phyloP scores from a whole-genome alignment of 2,113 vertebrate genomes.

The Pyrgilauda ruficollis region DNA sequence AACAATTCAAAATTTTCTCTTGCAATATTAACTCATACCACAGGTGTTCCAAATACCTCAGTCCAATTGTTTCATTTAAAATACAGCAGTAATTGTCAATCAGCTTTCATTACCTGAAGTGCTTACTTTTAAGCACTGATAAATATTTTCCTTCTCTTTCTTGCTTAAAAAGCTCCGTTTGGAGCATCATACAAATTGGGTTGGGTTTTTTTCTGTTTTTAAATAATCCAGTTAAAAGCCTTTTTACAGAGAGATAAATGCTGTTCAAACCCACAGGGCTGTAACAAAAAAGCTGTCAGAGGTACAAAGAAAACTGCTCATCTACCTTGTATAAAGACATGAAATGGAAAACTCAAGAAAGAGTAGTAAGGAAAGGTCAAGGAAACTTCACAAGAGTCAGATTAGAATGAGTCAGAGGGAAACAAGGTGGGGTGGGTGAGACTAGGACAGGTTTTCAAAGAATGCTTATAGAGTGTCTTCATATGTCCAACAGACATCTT shows the following conservation, averaged over 20 bases:
- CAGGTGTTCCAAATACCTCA: neutral
- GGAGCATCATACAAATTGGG: neutral
- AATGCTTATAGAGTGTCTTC: neutral
- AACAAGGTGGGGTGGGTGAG: neutral
- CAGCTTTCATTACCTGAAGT: neutral
- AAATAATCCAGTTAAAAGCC: slow-evolving; percentile 8
- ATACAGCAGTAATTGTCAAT: neutral
- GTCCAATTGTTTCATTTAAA: neutral
- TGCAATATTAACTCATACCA: neutral
- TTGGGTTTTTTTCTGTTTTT: slow-evolving; percentile 10
- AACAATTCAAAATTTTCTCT: neutral
- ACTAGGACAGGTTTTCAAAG: neutral
- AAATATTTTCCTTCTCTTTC: neutral
- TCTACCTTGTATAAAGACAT: neutral
- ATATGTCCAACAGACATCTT: neutral
- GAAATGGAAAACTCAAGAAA: neutral
- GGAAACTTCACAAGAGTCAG: neutral
- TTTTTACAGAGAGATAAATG: neutral
- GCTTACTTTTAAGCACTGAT: neutral
- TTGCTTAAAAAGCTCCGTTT: neutral
- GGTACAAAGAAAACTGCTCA: neutral
- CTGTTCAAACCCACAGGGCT: slow-evolving; percentile 1
- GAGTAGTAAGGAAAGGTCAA: slow-evolving; percentile 4
- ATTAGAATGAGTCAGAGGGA: slow-evolving; percentile 1
- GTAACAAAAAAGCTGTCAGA: neutral